Conservation (phyloP, 1,140 invertebrate genomes). For the Laodelphax striatellus region DNA sequence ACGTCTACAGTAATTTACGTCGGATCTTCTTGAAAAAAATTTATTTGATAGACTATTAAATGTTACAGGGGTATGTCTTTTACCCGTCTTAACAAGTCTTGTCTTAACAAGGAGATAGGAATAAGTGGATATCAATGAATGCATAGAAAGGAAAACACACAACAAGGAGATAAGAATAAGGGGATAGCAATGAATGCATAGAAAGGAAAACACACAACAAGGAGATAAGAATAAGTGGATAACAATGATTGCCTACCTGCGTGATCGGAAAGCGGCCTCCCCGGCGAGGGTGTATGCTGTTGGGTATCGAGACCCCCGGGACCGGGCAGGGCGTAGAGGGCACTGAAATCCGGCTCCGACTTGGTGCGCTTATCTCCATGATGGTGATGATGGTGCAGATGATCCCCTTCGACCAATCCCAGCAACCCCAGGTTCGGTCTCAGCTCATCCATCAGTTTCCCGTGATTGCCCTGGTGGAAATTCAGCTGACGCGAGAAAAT, state of each 20-base stretch:
- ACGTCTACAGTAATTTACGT: no score
- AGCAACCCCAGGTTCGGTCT: constrained; percentile 66
- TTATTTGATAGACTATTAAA: no score
- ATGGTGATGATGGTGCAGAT: constrained; percentile 44
- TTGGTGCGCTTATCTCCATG: constrained; percentile 28
- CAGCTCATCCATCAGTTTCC: constrained; percentile 68
- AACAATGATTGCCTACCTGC: constrained; percentile 30
- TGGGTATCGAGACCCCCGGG: constrained; percentile 21
- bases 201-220: no score
- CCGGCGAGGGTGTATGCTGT: constrained; percentile 43
- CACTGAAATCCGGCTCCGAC: constrained; percentile 61
- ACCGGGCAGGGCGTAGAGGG: constrained; percentile 45
- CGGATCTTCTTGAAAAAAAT: no score
- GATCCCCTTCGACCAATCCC: constrained; percentile 65
- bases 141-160: no score
- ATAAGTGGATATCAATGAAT: no score
- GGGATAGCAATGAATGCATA: no score
- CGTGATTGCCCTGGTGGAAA: constrained; percentile 34
- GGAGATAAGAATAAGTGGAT: no score
- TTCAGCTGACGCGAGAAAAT: constrained; percentile 78
- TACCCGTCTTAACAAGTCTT: no score
- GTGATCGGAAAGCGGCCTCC: constrained; percentile 44
- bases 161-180: no score
- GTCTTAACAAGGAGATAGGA: no score
- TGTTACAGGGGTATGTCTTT: no score